These are phyloP conservation scores for Sanderia malayensis DNA, from an alignment of 30 jellyfish, hydroid and myxozoan species.

Conservation along the genomic window DNA sequence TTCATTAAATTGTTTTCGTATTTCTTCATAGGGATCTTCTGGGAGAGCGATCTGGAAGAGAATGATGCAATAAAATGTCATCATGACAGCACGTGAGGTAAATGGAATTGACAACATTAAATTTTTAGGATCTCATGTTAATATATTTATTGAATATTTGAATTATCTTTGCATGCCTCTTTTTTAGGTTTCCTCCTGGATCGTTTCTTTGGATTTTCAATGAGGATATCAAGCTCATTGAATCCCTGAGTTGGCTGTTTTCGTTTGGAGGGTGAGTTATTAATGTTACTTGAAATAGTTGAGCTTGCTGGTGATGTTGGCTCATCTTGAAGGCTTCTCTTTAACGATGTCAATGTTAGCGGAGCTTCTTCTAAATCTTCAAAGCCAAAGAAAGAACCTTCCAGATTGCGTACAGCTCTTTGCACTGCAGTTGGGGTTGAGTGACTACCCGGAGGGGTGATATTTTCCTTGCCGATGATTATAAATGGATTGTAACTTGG, in stretches of 20 bases:
- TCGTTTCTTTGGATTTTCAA: constrained; percentile 44
- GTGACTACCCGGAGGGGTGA: constrained; percentile 82
- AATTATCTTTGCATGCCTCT: too few species aligned
- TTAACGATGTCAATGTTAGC: constrained; percentile 62
- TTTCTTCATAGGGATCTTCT: constrained; percentile 39
- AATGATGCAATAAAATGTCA: neutral
- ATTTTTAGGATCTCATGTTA: neutral
- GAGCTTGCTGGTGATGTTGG: constrained; percentile 26
- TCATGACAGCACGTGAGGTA: neutral
- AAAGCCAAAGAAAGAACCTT: constrained; percentile 73
- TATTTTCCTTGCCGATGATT: constrained; percentile 50
- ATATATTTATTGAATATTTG: too few species aligned
- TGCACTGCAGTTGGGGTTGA: constrained; percentile 72
- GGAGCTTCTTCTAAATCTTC: constrained; percentile 51
- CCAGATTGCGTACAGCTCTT: constrained; percentile 54
- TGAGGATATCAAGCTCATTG: constrained; percentile 28
- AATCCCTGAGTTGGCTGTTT: constrained; percentile 29
- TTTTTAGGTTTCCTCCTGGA: constrained; percentile 36
- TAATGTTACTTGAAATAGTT: neutral
- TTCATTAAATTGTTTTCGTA: constrained; percentile 59
- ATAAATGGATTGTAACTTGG: constrained; percentile 1
- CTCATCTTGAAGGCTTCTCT: constrained; percentile 6
- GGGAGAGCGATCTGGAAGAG: neutral
- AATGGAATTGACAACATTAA: neutral
- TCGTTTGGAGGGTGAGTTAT: constrained; percentile 17